phyloP scores from a whole-genome alignment of 1,140 invertebrate species.

The Trigoniulus corallinus region DNA sequence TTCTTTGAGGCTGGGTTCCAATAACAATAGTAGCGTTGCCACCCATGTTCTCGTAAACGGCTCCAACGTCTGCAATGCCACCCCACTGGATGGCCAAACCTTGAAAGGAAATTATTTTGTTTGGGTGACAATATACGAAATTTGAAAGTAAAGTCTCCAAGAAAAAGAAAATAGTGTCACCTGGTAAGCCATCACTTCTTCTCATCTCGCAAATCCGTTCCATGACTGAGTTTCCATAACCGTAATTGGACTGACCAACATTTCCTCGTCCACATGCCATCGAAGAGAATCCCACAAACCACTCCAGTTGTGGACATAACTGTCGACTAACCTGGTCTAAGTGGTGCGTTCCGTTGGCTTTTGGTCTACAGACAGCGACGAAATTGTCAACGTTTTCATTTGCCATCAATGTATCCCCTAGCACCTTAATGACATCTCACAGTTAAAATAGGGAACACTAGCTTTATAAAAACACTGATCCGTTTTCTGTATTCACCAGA shows the following conservation, averaged over 20 bases:
- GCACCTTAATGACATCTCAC: too few relatives aligned
- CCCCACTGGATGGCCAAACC: slow-evolving; percentile 90
- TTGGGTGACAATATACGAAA: too few relatives aligned
- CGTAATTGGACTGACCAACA: slow-evolving; percentile 87
- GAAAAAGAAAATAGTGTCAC: too few relatives aligned
- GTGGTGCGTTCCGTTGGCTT: slow-evolving; percentile 46
- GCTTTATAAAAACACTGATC: too few relatives aligned
- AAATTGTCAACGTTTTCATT: slow-evolving; percentile 51
- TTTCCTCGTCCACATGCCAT: slow-evolving; percentile 89
- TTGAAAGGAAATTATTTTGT: too few relatives aligned
- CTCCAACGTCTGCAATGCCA: slow-evolving; percentile 88
- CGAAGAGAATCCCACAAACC: slow-evolving; percentile 88
- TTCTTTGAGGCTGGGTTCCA: slow-evolving; percentile 82
- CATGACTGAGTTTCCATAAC: slow-evolving; percentile 89
- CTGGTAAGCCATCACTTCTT: slow-evolving; percentile 52
- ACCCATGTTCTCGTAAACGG: slow-evolving; percentile 71
- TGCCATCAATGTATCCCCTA: slow-evolving; percentile 73
- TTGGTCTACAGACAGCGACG: slow-evolving; percentile 35
- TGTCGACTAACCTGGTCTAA: slow-evolving; percentile 55
- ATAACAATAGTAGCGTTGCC: slow-evolving; percentile 80
- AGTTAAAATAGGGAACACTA: too few relatives aligned
- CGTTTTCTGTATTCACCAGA: slow-evolving; percentile 47
- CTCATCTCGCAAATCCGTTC: slow-evolving; percentile 80
- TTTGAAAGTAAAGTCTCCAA: too few relatives aligned
- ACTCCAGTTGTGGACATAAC: slow-evolving; percentile 58